phyloP scores from a whole-genome alignment of 2,113 vertebrate species.

The Bubalus kerabau region DNA sequence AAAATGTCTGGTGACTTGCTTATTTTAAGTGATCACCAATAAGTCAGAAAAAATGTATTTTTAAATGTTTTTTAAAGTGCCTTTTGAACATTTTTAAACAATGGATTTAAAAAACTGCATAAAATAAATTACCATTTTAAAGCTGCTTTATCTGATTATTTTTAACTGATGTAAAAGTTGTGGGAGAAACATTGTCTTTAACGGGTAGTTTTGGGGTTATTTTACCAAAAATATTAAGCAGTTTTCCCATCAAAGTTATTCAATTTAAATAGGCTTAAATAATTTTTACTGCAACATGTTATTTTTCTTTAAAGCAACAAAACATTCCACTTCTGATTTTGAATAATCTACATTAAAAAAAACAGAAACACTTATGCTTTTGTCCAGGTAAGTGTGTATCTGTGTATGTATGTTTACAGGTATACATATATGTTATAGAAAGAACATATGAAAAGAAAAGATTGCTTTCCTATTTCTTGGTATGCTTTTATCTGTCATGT shows the following conservation, averaged over 20 bases:
- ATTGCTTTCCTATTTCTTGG: neutral
- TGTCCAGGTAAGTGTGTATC: neutral
- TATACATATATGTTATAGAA: neutral
- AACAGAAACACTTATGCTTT: neutral
- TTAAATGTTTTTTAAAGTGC: constrained; percentile 71
- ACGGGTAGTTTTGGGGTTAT: neutral
- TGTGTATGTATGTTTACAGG: neutral
- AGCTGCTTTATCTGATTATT: constrained; percentile 63
- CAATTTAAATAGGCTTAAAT: neutral
- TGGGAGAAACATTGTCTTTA: neutral
- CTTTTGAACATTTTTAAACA: constrained; percentile 70
- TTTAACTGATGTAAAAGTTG: constrained; percentile 31
- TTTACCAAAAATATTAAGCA: constrained; percentile 15
- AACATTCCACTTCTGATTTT: neutral
- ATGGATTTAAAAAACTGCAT: constrained; percentile 61
- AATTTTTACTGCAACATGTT: constrained; percentile 17
- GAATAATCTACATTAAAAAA: neutral
- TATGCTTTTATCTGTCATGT: neutral
- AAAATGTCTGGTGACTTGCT: constrained; percentile 71
- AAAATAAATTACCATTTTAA: constrained; percentile 73
- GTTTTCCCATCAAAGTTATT: neutral
- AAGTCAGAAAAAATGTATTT: constrained; percentile 72
- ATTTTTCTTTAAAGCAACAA: constrained; percentile 10
- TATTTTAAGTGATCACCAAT: constrained; percentile 73
- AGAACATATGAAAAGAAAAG: neutral